Evolutionary conservation across 2,888 invertebrate genomes (phyloP).

Genomic region (Cataglyphis altisquamis): DNA sequence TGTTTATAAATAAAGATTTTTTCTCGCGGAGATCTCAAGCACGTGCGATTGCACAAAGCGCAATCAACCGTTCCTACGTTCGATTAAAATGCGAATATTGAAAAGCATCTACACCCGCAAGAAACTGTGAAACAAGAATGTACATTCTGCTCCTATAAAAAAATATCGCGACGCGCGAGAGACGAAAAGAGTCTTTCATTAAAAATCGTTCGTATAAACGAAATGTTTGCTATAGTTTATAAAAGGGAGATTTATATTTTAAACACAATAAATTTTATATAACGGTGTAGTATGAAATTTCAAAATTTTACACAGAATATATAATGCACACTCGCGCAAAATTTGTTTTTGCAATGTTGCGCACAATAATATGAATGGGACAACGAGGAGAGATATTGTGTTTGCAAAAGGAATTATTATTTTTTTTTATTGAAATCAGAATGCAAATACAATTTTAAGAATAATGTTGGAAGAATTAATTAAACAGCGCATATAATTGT

Average conservation of each 20-base stretch:
- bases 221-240: conserved; percentile 15
- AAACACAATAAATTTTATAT: neutral
- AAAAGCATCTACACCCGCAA: conserved; percentile 12
- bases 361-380: neutral
- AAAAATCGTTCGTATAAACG: conserved; percentile 14
- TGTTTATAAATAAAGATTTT: conserved; percentile 21
- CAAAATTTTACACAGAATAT: neutral
- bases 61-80: conserved; percentile 36
- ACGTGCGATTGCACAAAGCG: conserved; percentile 17
- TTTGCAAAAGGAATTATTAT: neutral
- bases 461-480: neutral
- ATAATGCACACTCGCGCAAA: neutral
- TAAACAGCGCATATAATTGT: neutral
- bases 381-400: neutral
- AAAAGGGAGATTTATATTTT: conserved; percentile 29
- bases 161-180: neutral
- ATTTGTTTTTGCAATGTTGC: neutral
- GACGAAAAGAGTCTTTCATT: conserved; percentile 6
- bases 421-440: neutral
- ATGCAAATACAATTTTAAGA: neutral
- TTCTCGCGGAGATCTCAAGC: neutral
- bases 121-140: neutral
- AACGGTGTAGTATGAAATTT: neutral
- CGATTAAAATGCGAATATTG: conserved; percentile 16
- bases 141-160: neutral